phyloP scores from a whole-genome alignment of 2,888 invertebrate genomes.

The Bellardia bayeri region DNA sequence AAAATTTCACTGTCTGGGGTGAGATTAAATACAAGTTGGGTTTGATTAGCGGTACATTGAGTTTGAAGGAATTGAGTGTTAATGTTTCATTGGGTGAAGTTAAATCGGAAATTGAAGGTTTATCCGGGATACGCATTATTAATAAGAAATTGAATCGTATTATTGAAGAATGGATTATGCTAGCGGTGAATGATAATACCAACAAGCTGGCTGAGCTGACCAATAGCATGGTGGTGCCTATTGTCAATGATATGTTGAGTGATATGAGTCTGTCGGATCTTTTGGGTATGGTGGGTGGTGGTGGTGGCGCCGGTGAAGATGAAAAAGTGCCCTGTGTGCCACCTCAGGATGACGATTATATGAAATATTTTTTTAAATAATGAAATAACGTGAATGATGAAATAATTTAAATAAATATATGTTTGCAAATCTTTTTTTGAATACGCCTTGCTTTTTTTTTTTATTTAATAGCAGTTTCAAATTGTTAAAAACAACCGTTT shows the following conservation, averaged over 20 bases:
- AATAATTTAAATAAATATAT: neutral
- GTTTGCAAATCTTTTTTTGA: too few species aligned
- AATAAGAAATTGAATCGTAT: conserved; percentile 80
- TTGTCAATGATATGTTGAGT: conserved; percentile 78
- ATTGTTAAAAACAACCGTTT: too few species aligned
- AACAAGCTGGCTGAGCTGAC: conserved; percentile 75
- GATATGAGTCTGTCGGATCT: conserved; percentile 78
- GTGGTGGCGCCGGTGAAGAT: conserved; percentile 56
- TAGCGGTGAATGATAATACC: conserved; percentile 80
- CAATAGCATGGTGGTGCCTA: conserved; percentile 75
- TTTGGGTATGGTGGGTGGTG: conserved; percentile 75
- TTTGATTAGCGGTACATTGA: conserved; percentile 70
- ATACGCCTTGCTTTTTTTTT: too few species aligned
- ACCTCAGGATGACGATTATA: conserved; percentile 39
- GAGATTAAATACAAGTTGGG: conserved; percentile 77
- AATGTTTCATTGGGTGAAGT: conserved; percentile 77
- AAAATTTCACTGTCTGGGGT: conserved; percentile 76
- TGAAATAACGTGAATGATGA: too few species aligned
- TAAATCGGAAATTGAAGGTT: conserved; percentile 78
- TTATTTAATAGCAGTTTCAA: too few species aligned
- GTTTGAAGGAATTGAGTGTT: conserved; percentile 77
- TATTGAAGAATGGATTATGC: conserved; percentile 79
- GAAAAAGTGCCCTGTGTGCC: conserved; percentile 69
- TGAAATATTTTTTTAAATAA: conserved; percentile 6
- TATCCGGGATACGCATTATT: conserved; percentile 77